Conservation (phyloP, 2,113 vertebrate genomes). For the Leucosticte australis region DNA sequence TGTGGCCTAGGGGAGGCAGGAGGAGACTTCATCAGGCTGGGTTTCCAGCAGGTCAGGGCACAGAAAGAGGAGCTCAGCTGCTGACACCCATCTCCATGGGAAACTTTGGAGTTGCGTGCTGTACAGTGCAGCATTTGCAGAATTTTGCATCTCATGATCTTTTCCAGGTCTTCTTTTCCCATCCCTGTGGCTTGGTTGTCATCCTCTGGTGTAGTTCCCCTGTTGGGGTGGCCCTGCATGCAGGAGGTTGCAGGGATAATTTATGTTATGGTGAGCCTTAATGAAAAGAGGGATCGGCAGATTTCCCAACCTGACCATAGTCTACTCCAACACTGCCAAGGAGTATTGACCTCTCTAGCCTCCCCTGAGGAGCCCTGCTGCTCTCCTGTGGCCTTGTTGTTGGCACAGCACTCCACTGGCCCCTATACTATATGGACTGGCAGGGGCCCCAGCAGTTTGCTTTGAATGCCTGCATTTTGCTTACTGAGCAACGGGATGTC, state of each 20-base stretch:
- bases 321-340: not conserved
- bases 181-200: not conserved
- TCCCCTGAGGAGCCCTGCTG: not conserved
- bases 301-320: not conserved
- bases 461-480: not conserved
- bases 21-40: not conserved
- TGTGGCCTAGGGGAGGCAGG: not conserved
- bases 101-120: not conserved
- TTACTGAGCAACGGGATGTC: not conserved
- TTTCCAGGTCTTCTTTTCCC: not conserved
- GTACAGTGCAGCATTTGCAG: rapidly evolving
- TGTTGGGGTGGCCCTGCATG: not conserved
- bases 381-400: not conserved
- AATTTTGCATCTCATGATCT: not conserved
- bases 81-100: not conserved
- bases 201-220: not conserved
- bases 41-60: not conserved
- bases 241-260: not conserved
- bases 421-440: not conserved
- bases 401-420: not conserved
- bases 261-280: not conserved
- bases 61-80: not conserved
- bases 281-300: not conserved
- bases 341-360: not conserved
- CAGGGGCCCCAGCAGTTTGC: not conserved